Evolutionary conservation across 2,888 invertebrate species (phyloP).

Genomic region (Pachycephus smyrnensis): DNA sequence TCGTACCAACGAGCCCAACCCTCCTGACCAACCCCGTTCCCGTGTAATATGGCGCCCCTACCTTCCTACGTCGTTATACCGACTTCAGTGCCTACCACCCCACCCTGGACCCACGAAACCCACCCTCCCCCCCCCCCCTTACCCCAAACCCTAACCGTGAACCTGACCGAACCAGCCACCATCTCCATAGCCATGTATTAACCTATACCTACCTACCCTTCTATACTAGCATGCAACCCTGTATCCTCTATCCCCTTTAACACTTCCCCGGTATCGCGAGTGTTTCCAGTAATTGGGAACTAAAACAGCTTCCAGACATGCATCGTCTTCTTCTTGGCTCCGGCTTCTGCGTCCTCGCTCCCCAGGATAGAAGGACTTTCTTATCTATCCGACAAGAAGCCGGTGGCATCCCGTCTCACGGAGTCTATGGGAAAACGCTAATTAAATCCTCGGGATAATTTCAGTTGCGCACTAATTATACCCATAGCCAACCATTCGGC

Average conservation of each 20-base stretch:
- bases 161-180: not conserved
- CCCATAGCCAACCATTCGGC: not conserved
- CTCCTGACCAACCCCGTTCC: constrained; percentile 30
- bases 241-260: constrained; percentile 33
- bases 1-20: constrained; percentile 30
- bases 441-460: not conserved
- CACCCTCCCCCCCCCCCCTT: not conserved
- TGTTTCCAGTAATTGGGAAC: constrained; percentile 57
- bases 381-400: not conserved
- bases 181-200: not conserved
- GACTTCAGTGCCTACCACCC: constrained; percentile 36
- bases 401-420: not conserved
- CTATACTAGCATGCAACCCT: constrained; percentile 6
- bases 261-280: constrained; percentile 46
- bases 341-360: not conserved
- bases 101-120: constrained; percentile 22
- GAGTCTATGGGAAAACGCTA: not conserved
- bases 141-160: not conserved
- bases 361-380: not conserved
- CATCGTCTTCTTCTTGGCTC: constrained; percentile 20
- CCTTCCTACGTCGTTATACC: constrained; percentile 47
- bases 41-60: constrained; percentile 47
- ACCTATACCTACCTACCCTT: not conserved
- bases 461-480: not conserved
- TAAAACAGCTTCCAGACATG: constrained; percentile 53